Evolutionary conservation across 2,113 vertebrate genomes (phyloP).

Genomic region (Furnarius figulus): DNA sequence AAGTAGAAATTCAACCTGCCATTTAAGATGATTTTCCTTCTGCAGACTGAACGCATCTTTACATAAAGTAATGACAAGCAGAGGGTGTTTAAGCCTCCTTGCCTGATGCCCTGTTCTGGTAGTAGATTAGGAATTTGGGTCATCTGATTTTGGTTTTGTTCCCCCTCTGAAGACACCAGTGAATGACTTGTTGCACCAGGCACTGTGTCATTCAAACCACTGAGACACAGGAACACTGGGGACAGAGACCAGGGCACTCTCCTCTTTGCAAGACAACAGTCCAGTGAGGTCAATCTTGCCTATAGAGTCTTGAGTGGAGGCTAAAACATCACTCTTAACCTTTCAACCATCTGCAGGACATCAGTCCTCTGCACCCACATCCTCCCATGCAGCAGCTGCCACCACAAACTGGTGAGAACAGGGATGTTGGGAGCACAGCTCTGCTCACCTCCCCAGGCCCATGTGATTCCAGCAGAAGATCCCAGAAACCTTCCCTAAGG

Average conservation of each 20-base stretch:
- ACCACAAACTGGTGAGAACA: background rate
- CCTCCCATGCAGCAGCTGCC: background rate
- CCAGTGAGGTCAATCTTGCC: background rate
- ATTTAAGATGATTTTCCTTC: background rate
- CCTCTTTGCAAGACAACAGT: background rate
- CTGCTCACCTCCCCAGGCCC: background rate
- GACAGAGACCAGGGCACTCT: background rate
- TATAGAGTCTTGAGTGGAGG: background rate
- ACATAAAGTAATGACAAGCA: background rate
- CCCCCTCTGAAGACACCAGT: background rate
- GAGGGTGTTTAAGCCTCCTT: background rate
- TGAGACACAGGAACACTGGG: accelerated
- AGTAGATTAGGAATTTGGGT: background rate
- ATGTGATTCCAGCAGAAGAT: background rate
- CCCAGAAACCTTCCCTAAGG: background rate
- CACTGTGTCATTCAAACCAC: background rate
- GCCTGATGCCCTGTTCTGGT: background rate
- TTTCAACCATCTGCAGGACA: background rate
- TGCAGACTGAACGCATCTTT: background rate
- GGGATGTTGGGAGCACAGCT: background rate
- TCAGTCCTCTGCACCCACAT: background rate
- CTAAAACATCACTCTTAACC: background rate
- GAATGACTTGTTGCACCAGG: background rate
- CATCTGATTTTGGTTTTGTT: background rate
- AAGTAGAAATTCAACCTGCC: background rate